Percentiles rank a stretch among this genome's conserved stretches.
These are phyloP conservation scores for Cristatella mucedo DNA, from an alignment of 2,888 invertebrate genomes.

Conservation along the genomic window DNA sequence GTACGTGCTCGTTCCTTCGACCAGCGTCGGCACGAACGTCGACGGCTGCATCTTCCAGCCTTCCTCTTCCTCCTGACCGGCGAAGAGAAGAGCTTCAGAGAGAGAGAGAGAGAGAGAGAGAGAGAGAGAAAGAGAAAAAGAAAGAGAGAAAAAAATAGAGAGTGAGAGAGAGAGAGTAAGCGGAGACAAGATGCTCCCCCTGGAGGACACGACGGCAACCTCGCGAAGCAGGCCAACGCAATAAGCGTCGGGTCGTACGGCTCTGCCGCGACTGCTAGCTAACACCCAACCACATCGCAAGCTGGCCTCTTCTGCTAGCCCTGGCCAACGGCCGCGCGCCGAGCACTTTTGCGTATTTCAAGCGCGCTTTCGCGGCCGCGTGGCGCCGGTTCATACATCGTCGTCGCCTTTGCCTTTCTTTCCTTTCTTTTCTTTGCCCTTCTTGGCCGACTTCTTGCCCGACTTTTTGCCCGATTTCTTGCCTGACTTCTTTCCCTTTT, in stretches of 20 bases:
- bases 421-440: slow-evolving; percentile 23
- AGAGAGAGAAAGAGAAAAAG: background rate
- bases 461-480: slow-evolving; percentile 12
- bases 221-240: too few species aligned
- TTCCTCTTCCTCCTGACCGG: slow-evolving; percentile 39
- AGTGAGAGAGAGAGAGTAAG: too few species aligned
- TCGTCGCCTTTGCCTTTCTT: slow-evolving; percentile 48
- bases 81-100: too few species aligned
- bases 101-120: background rate
- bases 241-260: too few species aligned
- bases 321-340: too few species aligned
- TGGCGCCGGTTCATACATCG: slow-evolving; percentile 21
- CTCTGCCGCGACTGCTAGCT: too few species aligned
- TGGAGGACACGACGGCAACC: too few species aligned
- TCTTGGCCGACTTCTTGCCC: slow-evolving; percentile 16
- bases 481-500: slow-evolving; percentile 21
- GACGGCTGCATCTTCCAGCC: slow-evolving; percentile 39
- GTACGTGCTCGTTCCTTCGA: slow-evolving; percentile 27
- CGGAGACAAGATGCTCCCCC: too few species aligned
- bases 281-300: too few species aligned
- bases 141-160: background rate
- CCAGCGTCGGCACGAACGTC: slow-evolving; percentile 30
- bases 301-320: too few species aligned
- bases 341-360: too few species aligned
- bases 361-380: too few species aligned